These are phyloP conservation scores for Sitta europaea DNA, from an alignment of 2,113 vertebrate species.

Conservation along the genomic window DNA sequence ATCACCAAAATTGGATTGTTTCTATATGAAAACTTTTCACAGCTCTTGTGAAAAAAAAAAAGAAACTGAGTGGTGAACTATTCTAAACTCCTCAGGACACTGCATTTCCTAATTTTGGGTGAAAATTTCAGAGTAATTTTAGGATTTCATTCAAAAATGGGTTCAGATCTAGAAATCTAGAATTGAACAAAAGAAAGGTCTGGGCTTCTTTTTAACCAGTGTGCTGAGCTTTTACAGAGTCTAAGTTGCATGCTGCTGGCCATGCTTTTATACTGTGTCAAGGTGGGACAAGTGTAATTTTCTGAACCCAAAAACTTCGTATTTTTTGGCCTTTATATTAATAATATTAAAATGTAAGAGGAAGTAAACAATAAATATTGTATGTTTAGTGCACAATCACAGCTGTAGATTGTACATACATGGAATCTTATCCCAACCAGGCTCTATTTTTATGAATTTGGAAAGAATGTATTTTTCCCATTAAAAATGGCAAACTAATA, in stretches of 20 bases:
- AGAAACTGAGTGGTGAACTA: not conserved
- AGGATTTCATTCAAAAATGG: not conserved
- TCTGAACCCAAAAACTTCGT: not conserved
- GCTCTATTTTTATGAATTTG: not conserved
- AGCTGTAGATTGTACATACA: not conserved
- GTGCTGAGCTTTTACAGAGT: not conserved
- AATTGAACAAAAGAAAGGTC: not conserved
- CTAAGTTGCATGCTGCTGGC: not conserved
- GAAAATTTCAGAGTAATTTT: not conserved
- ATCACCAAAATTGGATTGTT: accelerated
- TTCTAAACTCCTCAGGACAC: not conserved
- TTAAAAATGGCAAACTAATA: not conserved
- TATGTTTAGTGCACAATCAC: not conserved
- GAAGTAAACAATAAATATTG: not conserved
- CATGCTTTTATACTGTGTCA: not conserved
- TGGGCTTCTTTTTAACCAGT: not conserved
- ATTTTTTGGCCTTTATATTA: not conserved
- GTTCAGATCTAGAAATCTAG: not conserved
- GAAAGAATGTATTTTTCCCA: not conserved
- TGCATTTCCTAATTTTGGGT: not conserved
- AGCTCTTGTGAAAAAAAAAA: not conserved
- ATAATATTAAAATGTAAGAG: not conserved
- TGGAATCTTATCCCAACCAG: not conserved
- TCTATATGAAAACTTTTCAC: not conserved
- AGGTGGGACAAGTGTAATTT: not conserved